Base-by-base conservation (phyloP, 2,888 invertebrate genomes). In the Aphelenchoides bicaudatus region DNA sequence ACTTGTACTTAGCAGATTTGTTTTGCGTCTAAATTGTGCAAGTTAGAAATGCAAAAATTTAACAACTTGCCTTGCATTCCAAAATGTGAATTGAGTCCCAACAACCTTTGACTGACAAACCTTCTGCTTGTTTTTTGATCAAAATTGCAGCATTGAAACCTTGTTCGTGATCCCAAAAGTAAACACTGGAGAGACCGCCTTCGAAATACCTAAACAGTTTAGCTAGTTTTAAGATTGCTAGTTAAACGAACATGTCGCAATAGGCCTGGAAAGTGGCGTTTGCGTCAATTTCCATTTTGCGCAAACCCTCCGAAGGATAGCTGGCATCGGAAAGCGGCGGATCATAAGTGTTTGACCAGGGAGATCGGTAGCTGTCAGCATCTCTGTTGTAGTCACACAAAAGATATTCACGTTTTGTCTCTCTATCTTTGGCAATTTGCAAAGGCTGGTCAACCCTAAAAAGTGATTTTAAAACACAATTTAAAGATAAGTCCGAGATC, bases 61-160 rank as follows among this genome's bases (percentile, higher is more conserved):
- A 29, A 2, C 50, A 34, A 19, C 47, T 64, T 49, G 73, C 84
- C 76, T 82, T 90, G 1, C 98, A 94, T 83, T 99, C 98, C 16
- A 98, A 91, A 0, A 99, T 98, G 79, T 99, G 98, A 78, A 98
- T 93, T 1, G 96, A 96, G 81, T 98, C 98, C 98, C 98, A 99
- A 82, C 96, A 96, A 1, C 98, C 98, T 81, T 93, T 93, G 74
- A 96, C 96, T 83, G 91, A 93, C 82, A 48, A 29, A 2, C 55
- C 47, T 23, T 71, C 67, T 31, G 59, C 56, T 30, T 67, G 92
- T 82, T 99, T 98, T 82, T 98, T 98, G 76, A 99, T 96, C 74
- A 99, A 84, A 79, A 99, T 93, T 38, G 94, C 96, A 71, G 91
- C 91, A 84, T 85, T 96, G 85, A 98, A 99, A 3, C 96, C 96